phyloP scores from a whole-genome alignment of 2,797 vertebrate genomes.

The Lophius americanus region DNA sequence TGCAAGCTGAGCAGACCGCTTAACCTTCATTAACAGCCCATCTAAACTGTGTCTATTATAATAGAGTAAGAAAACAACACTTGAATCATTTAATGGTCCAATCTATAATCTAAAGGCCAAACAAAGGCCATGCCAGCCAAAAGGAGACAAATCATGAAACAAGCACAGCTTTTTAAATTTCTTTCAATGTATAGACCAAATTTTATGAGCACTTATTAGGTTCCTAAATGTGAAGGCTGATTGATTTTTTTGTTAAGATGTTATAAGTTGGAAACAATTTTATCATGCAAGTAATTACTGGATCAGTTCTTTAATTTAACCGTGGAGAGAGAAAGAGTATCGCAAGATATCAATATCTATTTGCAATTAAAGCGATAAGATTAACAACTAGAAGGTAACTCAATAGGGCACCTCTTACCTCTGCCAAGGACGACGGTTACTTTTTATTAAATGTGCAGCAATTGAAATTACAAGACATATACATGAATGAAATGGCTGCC shows the following conservation, averaged over 20 bases:
- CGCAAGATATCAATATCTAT: background rate
- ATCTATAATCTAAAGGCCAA: constrained; percentile 44
- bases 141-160: constrained; percentile 15
- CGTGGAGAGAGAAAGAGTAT: constrained; percentile 7
- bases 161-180: background rate
- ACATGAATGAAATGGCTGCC: no score
- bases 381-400: background rate
- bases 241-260: constrained; percentile 31
- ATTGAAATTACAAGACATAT: no score
- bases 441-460: no score
- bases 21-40: constrained; percentile 47
- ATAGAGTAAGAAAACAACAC: constrained; percentile 21
- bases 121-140: constrained; percentile 30
- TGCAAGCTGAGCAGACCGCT: constrained; percentile 21
- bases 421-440: no score
- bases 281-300: constrained; percentile 24
- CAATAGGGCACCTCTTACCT: no score
- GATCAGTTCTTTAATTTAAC: constrained; percentile 25
- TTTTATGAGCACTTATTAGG: constrained; percentile 22
- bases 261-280: constrained; percentile 2
- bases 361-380: background rate
- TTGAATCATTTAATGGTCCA: constrained; percentile 44
- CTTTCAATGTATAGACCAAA: background rate
- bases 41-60: constrained; percentile 35
- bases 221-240: constrained; percentile 25